phyloP scores from a whole-genome alignment of 2,888 invertebrate species.

The Yponomeuta sedellus region DNA sequence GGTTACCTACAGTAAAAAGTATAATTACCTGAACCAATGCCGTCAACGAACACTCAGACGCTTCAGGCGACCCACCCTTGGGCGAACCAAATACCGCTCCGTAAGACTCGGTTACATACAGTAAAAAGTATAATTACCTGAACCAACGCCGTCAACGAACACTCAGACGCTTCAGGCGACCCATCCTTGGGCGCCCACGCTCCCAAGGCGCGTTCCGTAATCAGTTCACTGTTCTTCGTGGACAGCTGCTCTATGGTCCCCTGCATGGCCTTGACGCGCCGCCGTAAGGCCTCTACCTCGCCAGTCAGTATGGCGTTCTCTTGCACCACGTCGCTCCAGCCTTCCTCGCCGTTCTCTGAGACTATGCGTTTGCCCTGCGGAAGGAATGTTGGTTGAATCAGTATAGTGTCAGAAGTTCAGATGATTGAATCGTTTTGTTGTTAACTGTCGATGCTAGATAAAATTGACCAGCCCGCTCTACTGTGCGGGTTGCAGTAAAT shows the following conservation, averaged over 20 bases:
- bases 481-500: too few relatives aligned
- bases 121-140: neutral
- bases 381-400: neutral
- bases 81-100: too few relatives aligned
- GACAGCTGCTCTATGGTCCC: constrained; percentile 93
- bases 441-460: too few relatives aligned
- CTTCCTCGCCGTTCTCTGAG: constrained; percentile 90
- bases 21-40: too few relatives aligned
- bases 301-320: constrained; percentile 95
- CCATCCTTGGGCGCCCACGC: constrained; percentile 75
- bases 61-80: too few relatives aligned
- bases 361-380: constrained; percentile 89
- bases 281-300: constrained; percentile 91
- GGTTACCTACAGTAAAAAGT: too few relatives aligned
- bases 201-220: constrained; percentile 85
- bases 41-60: too few relatives aligned
- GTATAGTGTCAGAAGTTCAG: neutral
- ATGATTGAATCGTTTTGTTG: too few relatives aligned
- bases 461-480: too few relatives aligned
- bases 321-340: constrained; percentile 95
- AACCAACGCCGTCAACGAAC: constrained; percentile 59
- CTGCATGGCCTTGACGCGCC: constrained; percentile 94
- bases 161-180: constrained; percentile 55
- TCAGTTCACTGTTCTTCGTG: constrained; percentile 86
- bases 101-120: too few relatives aligned